A percentile compares a stretch with the other conserved stretches of the same genome.
Evolutionary conservation across 1,140 invertebrate species (phyloP).

Genomic region (Cotesia chilonis): DNA sequence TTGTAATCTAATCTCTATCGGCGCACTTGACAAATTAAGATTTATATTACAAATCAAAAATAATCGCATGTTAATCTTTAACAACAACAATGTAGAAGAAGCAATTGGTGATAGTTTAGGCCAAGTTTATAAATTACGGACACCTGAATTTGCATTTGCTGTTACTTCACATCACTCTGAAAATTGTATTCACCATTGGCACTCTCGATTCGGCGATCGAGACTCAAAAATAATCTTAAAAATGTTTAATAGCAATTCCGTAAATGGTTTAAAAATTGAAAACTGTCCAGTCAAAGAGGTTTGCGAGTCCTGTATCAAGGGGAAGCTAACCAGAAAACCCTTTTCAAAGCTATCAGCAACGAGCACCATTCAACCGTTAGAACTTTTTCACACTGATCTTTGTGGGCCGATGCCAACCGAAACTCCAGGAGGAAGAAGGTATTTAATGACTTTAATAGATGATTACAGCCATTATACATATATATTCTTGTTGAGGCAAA

Average conservation of each 20-base stretch:
- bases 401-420: background rate
- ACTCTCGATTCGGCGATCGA: background rate
- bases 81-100: too few relatives aligned
- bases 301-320: too few relatives aligned
- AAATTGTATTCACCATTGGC: background rate
- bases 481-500: background rate
- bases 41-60: background rate
- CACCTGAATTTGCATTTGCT: too few relatives aligned
- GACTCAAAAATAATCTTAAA: background rate
- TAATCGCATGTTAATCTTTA: background rate
- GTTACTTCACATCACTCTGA: too few relatives aligned
- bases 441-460: background rate
- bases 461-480: background rate
- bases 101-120: too few relatives aligned
- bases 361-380: too few relatives aligned
- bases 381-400: background rate
- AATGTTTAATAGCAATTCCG: too few relatives aligned
- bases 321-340: too few relatives aligned
- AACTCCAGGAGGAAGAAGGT: background rate
- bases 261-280: too few relatives aligned
- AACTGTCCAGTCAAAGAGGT: too few relatives aligned
- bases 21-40: background rate
- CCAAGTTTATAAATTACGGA: too few relatives aligned
- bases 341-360: too few relatives aligned
- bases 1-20: conserved; percentile 4